Base-by-base conservation (phyloP, 2,113 vertebrate species). In the Conger conger region DNA sequence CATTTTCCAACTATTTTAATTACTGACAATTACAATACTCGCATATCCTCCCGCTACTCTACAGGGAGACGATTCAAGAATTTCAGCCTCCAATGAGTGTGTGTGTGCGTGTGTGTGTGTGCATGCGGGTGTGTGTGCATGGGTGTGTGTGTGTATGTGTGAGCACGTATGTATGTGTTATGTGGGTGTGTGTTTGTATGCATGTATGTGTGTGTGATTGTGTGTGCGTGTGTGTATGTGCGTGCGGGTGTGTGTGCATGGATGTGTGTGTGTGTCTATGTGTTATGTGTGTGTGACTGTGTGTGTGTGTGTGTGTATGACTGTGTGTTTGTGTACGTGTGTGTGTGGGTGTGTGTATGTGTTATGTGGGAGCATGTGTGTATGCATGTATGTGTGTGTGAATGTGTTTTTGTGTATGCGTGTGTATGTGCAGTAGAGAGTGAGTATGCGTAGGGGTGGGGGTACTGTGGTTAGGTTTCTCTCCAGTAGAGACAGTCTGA, bases 401-500 rank as follows among this genome's bases (percentile, higher is more conserved):
- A 18, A 60, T 15, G 60, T n/a, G 60, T n/a, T 20, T 57, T 3
- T 57, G 8, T 57, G 54, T 57, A 16, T 60, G 57, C 27, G 23
- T 40, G n/a, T 40, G 27, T 20, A 23, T 42, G 50, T 68, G 81
- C 38, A 53, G 6, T 18, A 13, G n/a, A n/a, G 35, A 63, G 23
- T 63, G 81, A 54, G 81, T 82, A 30, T 20, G n/a, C 11, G 35
- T 17, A 9, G 27, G 82, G 82, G 82, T 42, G 82, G 37, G 60
- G 73, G 79, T 42, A 40, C 80, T 73, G 79, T 60, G 84, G n/a
- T 82, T 45, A 30, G 38, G 54, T 54, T 30, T 27, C 50, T 73
- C 57, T 60, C 54, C 60, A 73, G 53, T 50, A 81, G 63, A 82
- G 84, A 82, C 79, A 85, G 63, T 30, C 33, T 57, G 57, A 76